Evolutionary conservation across 2,797 vertebrate species (phyloP), one percentile per base, ranked within the genome.

Genomic region (Tragelaphus eurycerus): DNA sequence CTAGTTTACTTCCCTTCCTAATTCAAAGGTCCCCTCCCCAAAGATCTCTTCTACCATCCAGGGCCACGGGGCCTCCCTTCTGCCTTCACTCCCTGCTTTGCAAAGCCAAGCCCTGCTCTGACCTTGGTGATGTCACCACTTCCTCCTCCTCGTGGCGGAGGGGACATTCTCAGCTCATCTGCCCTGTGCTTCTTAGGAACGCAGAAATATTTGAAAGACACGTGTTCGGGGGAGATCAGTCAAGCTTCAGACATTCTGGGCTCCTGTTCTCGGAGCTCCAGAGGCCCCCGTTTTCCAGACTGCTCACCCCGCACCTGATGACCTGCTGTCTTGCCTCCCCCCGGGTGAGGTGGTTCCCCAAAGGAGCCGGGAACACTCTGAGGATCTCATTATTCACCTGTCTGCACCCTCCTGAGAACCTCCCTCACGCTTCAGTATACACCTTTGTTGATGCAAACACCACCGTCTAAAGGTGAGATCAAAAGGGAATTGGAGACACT

Each of bases 1-100:
- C 62, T 88, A 11, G 62, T 55, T n/a, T 31, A 79, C 78, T 93
- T 88, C 54, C 25, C 23, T 67, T 90, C n/a, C 6, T 52, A 90
- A 86, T 21, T 27, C 55, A 79, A 85, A 71, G 21, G n/a, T 83
- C 12, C 59, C 4, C 7, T 88, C 29, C 62, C 13, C n/a, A 48
- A 25, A 64, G 62, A 17, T 13, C 13, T 55, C 34, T 85, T 64
- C 4, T 1, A 19, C 19, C 52, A 3, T 54, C 7, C 50, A 38
- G 5, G 64, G 13, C n/a, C 48, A 12, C 0, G 3, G 23, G 27
- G 13, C 17, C 1, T 46, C n/a, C 29, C 52, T 60, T 52, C 79
- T 90, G 50, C 38, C 15, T 1, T 16, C 15, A 27, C 46, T 62
- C 4, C 4, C n/a, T 46, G 46, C 14, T 81, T 71, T 50, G 3